Conservation (phyloP, 2,113 vertebrate genomes). For the Odocoileus virginianus region DNA sequence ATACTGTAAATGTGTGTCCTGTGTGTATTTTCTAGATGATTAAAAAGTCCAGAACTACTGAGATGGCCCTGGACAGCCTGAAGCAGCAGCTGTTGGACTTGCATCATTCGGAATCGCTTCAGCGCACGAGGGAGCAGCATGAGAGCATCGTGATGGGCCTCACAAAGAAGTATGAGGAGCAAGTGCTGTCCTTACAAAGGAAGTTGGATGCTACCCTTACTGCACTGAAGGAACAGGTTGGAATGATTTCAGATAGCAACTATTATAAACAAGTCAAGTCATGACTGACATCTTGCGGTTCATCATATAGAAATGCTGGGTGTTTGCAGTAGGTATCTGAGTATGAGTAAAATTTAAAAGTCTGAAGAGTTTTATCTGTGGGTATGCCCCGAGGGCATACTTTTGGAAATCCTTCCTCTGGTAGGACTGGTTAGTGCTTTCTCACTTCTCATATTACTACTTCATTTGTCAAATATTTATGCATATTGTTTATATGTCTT, state of each 20-base stretch:
- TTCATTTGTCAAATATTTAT: background rate
- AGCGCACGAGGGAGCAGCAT: constrained; percentile 89
- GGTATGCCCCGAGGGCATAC: background rate
- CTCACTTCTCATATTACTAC: background rate
- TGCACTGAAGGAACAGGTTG: constrained; percentile 88
- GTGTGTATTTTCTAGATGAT: constrained; percentile 78
- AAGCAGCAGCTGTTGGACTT: constrained; percentile 93
- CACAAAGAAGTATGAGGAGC: constrained; percentile 88
- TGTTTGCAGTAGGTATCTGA: background rate
- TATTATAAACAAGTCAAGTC: background rate
- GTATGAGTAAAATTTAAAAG: background rate
- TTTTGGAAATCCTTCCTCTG: background rate
- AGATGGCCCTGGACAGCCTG: constrained; percentile 91
- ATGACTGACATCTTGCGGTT: background rate
- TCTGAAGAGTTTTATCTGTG: background rate
- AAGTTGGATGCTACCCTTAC: constrained; percentile 82
- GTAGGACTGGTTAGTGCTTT: background rate
- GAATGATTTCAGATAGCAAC: background rate
- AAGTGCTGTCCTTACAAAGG: constrained; percentile 84
- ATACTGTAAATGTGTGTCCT: background rate
- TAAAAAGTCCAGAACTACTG: constrained; percentile 88
- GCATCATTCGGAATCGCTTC: constrained; percentile 89
- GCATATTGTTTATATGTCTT: background rate
- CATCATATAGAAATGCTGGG: background rate
- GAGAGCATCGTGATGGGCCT: constrained; percentile 84